phyloP scores from a whole-genome alignment of 2,797 vertebrate species.

The Chloroceryle inda region DNA sequence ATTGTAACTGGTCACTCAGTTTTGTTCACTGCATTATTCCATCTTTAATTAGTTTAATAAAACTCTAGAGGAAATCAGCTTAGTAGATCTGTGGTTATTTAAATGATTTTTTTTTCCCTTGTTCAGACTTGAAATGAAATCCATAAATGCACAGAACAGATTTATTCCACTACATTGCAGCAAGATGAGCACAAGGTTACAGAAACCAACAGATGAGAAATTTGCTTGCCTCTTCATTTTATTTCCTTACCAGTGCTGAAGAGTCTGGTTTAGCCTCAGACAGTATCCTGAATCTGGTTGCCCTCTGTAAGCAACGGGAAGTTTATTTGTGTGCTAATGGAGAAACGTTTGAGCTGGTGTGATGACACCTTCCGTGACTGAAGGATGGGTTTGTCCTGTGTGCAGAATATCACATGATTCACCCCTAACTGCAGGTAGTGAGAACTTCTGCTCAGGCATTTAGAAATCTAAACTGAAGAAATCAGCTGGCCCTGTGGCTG shows the following conservation, averaged over 20 bases:
- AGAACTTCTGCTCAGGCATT: background rate
- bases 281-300: slow-evolving; percentile 15
- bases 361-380: slow-evolving; percentile 28
- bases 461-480: background rate
- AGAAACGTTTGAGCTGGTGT: slow-evolving; percentile 49
- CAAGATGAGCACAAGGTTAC: slow-evolving; percentile 16
- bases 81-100: background rate
- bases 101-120: background rate
- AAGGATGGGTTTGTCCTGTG: background rate
- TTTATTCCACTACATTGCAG: slow-evolving; percentile 26
- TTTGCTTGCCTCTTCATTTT: slow-evolving; percentile 9
- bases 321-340: slow-evolving; percentile 39
- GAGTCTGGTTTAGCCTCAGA: background rate
- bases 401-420: background rate
- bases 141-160: slow-evolving; percentile 3
- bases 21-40: slow-evolving; percentile 20
- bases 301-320: slow-evolving; percentile 4
- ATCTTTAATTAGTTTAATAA: slow-evolving; percentile 5
- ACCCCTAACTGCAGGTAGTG: background rate
- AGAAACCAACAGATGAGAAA: slow-evolving; percentile 1
- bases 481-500: background rate
- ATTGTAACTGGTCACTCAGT: slow-evolving; percentile 8
- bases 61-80: background rate
- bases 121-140: slow-evolving; percentile 24
- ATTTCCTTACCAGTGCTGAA: background rate